Percentiles rank a stretch among this genome's conserved stretches.
Evolutionary conservation across 2,797 vertebrate species (phyloP).

Genomic region (Premnoplex brunnescens): DNA sequence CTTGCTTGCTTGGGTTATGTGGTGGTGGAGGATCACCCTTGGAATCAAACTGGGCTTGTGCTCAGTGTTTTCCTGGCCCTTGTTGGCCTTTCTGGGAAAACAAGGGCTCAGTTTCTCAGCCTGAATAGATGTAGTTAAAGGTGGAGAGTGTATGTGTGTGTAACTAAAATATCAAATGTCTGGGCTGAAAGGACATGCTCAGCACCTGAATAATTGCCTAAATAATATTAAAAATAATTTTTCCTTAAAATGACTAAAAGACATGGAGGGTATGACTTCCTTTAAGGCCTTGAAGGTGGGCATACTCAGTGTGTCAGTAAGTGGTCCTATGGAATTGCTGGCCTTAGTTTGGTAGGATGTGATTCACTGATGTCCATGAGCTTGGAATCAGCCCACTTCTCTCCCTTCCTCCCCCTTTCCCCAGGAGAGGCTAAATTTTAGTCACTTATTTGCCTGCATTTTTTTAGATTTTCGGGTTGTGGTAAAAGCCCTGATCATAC

Average conservation of each 20-base stretch:
- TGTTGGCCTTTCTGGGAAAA: background rate
- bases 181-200: constrained; percentile 29
- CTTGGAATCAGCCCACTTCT: constrained; percentile 24
- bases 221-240: background rate
- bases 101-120: constrained; percentile 5
- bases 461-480: constrained; percentile 38
- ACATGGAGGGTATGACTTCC: background rate
- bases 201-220: constrained; percentile 13
- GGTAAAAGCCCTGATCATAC: constrained; percentile 62
- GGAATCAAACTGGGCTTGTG: background rate
- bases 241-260: background rate
- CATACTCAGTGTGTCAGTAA: background rate
- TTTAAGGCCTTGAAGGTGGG: background rate
- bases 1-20: constrained; percentile 35
- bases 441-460: constrained; percentile 67
- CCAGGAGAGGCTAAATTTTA: constrained; percentile 68
- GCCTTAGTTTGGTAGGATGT: constrained; percentile 6
- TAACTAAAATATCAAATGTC: background rate
- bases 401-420: constrained; percentile 17
- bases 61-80: background rate
- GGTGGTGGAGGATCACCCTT: constrained; percentile 16
- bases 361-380: constrained; percentile 2
- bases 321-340: background rate
- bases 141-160: background rate
- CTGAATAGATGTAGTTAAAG: constrained; percentile 28